These are phyloP conservation scores for Drosophila putrida DNA, from an alignment of 2,888 invertebrate genomes.

Conservation along the genomic window DNA sequence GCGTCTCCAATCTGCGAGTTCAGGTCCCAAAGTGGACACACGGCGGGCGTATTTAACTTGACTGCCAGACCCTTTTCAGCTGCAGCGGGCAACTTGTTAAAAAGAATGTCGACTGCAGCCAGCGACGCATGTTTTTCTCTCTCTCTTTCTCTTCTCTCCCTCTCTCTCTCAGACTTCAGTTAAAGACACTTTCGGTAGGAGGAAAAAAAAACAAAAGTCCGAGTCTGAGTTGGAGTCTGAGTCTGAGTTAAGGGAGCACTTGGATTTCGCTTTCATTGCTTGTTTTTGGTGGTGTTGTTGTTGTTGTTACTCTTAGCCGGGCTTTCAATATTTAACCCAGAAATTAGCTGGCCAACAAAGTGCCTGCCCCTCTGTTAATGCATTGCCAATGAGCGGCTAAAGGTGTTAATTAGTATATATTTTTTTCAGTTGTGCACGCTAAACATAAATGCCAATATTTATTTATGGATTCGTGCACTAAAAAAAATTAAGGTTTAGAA, in stretches of 20 bases:
- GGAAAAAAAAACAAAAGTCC: neutral
- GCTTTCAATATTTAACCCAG: conserved; percentile 75
- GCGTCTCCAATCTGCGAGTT: conserved; percentile 11
- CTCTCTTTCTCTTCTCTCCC: neutral
- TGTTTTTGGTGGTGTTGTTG: conserved; percentile 27
- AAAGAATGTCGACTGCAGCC: conserved; percentile 76
- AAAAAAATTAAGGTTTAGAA: too few relatives aligned
- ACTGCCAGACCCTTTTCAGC: conserved; percentile 64
- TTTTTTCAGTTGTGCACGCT: conserved; percentile 31
- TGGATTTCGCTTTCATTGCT: conserved; percentile 78
- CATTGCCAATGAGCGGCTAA: conserved; percentile 2
- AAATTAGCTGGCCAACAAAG: conserved; percentile 66
- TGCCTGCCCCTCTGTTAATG: conserved; percentile 52
- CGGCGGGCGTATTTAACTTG: conserved; percentile 82
- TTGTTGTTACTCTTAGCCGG: conserved; percentile 12
- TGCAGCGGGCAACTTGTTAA: conserved; percentile 72
- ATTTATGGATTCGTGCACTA: conserved; percentile 40
- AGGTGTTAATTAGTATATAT: conserved; percentile 75
- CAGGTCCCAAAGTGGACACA: conserved; percentile 63
- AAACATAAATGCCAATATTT: conserved; percentile 76
- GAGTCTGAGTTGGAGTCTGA: neutral
- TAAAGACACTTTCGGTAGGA: neutral
- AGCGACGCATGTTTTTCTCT: conserved; percentile 66
- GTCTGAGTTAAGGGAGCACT: conserved; percentile 39
- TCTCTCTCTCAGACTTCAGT: conserved; percentile 5